Conservation (phyloP, 92 coral and sea anemone species). For the Zoanthus gigantus region DNA sequence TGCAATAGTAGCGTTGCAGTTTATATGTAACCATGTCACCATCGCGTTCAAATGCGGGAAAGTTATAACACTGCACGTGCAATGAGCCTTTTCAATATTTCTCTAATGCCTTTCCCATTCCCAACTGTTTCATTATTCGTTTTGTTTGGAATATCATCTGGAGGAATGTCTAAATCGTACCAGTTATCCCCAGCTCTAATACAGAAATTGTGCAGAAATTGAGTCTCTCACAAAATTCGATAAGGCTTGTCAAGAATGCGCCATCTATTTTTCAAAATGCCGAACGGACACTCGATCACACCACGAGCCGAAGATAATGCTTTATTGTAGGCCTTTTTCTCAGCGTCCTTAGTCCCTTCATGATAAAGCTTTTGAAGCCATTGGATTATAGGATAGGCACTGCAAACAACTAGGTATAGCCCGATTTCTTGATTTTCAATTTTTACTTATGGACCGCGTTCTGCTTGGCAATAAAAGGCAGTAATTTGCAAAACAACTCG, state of each 20-base stretch:
- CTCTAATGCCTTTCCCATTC: conserved; percentile 5
- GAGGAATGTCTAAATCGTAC: conserved; percentile 5
- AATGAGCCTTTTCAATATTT: conserved; percentile 7
- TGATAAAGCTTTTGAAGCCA: conserved; percentile 27
- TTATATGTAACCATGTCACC: background rate
- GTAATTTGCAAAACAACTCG: conserved; percentile 9
- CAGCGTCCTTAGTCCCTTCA: conserved; percentile 17
- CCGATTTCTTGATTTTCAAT: conserved; percentile 24
- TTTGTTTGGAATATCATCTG: background rate
- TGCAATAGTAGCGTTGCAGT: background rate
- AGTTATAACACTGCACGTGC: conserved; percentile 5
- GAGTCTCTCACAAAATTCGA: background rate
- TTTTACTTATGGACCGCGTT: conserved; percentile 10
- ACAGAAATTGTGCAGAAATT: background rate
- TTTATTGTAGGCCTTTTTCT: conserved; percentile 2
- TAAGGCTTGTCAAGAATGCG: background rate
- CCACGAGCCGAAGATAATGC: conserved; percentile 2
- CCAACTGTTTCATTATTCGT: conserved; percentile 1
- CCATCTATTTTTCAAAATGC: background rate
- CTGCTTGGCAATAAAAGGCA: conserved; percentile 16
- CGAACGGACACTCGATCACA: background rate
- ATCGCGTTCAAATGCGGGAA: background rate
- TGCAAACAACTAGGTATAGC: conserved; percentile 23
- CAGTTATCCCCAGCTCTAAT: conserved; percentile 13
- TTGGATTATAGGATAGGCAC: conserved; percentile 14